Evolutionary conservation across 1,140 invertebrate species (phyloP).

Genomic region (Papilio aristodemus): DNA sequence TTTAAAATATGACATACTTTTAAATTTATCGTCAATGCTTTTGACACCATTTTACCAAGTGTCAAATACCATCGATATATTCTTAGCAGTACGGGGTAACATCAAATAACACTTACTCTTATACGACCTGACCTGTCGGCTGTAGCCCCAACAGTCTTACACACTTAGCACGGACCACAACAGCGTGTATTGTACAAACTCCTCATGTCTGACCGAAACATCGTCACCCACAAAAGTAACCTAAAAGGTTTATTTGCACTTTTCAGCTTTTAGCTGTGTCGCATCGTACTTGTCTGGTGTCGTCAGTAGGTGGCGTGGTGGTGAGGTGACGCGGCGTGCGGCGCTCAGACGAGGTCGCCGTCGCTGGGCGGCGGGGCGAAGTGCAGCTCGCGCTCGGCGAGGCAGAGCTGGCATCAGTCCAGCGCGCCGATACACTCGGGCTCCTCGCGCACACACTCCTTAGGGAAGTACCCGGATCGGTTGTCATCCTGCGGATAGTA

Average conservation of each 20-base stretch:
- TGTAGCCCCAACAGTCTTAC: background rate
- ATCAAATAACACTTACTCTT: slow-evolving; percentile 12
- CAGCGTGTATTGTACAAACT: no score
- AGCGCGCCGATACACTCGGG: slow-evolving; percentile 76
- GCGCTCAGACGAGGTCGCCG: slow-evolving; percentile 12
- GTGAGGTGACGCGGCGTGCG: background rate
- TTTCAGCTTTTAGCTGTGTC: no score
- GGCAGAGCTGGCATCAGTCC: slow-evolving; percentile 76
- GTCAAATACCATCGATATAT: background rate
- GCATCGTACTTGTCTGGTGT: background rate
- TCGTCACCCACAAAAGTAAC: no score
- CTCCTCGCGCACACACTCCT: slow-evolving; percentile 79
- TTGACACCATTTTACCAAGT: background rate
- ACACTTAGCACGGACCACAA: no score
- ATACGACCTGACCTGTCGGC: no score
- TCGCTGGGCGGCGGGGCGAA: slow-evolving; percentile 39
- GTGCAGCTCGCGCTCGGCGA: slow-evolving; percentile 70
- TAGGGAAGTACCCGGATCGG: slow-evolving; percentile 77
- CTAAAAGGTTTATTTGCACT: no score
- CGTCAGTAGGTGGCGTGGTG: background rate
- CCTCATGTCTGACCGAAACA: no score
- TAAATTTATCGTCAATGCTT: background rate
- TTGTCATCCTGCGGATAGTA: slow-evolving; percentile 60
- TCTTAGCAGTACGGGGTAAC: no score
- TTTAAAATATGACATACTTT: background rate